phyloP scores from a whole-genome alignment of 1,140 invertebrate genomes.

The Condylostylus longicornis region DNA sequence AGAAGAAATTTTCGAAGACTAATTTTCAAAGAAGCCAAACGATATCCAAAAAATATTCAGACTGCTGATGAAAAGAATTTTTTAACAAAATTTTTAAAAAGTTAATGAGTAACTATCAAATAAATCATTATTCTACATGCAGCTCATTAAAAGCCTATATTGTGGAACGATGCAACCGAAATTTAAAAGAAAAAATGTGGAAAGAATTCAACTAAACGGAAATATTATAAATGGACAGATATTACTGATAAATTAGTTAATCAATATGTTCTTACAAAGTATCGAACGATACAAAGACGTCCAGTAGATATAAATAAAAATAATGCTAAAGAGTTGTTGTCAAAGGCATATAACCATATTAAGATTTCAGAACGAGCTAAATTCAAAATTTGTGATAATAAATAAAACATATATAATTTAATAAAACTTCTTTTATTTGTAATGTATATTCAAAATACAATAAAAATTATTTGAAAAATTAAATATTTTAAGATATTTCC shows the following conservation, averaged over 20 bases:
- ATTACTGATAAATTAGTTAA: conserved; percentile 24
- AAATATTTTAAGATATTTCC: too few species aligned
- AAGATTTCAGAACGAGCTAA: conserved; percentile 12
- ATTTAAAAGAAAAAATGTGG: conserved; percentile 33
- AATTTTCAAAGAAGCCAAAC: conserved; percentile 5
- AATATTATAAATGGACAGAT: conserved; percentile 30
- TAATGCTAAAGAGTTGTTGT: conserved; percentile 18
- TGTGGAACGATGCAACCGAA: conserved; percentile 34
- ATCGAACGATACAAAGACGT: conserved; percentile 31
- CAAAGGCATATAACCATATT: conserved; percentile 13
- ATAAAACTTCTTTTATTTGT: too few species aligned
- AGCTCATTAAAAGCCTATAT: conserved; percentile 32
- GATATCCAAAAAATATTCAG: conserved; percentile 10
- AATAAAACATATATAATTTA: conserved; percentile 8
- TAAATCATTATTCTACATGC: conserved; percentile 32
- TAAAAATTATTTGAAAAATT: too few species aligned
- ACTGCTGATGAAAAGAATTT: too few species aligned
- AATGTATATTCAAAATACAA: too few species aligned
- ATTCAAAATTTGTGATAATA: conserved; percentile 23
- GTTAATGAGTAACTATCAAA: conserved; percentile 21
- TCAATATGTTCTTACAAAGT: conserved; percentile 31
- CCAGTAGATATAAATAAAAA: conserved; percentile 22
- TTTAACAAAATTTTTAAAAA: conserved; percentile 15
- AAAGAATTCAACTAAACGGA: conserved; percentile 31
- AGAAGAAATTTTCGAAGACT: conserved; percentile 21